Evolutionary conservation across 1,140 invertebrate species (phyloP).

Genomic region (Wasmannia auropunctata): DNA sequence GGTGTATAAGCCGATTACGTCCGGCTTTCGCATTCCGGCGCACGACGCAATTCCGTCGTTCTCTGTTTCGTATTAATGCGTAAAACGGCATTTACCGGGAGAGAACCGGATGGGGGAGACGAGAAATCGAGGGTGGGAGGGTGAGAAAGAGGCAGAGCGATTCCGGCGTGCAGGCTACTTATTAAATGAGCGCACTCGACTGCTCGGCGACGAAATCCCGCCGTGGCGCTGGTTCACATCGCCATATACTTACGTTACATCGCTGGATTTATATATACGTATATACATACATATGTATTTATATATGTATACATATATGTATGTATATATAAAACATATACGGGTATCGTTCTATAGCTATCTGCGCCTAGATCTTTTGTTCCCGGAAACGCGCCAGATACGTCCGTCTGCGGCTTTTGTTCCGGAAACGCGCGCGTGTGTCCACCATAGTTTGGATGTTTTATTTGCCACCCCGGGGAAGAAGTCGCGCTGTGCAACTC

Average conservation of each 20-base stretch:
- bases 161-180: conserved; percentile 29
- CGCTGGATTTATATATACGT: neutral
- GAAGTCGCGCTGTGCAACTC: conserved; percentile 25
- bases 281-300: too few relatives aligned
- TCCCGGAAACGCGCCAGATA: conserved; percentile 43
- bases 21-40: conserved; percentile 56
- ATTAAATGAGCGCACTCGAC: conserved; percentile 53
- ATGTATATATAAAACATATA: too few relatives aligned
- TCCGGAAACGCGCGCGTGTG: conserved; percentile 52
- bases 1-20: conserved; percentile 68
- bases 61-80: conserved; percentile 44
- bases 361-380: conserved; percentile 56
- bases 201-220: conserved; percentile 50
- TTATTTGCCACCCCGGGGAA: conserved; percentile 51
- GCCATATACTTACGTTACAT: conserved; percentile 4
- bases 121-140: neutral
- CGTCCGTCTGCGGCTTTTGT: conserved; percentile 56
- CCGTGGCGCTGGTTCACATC: conserved; percentile 1
- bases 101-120: neutral
- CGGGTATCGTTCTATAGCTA: conserved; percentile 5
- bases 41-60: conserved; percentile 44
- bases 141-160: neutral
- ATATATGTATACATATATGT: too few relatives aligned
- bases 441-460: conserved; percentile 45
- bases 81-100: conserved; percentile 31